Evolutionary conservation across 1,140 invertebrate genomes (phyloP), one percentile per base, ranked within the genome.

Genomic region (Calliopsis andreniformis): DNA sequence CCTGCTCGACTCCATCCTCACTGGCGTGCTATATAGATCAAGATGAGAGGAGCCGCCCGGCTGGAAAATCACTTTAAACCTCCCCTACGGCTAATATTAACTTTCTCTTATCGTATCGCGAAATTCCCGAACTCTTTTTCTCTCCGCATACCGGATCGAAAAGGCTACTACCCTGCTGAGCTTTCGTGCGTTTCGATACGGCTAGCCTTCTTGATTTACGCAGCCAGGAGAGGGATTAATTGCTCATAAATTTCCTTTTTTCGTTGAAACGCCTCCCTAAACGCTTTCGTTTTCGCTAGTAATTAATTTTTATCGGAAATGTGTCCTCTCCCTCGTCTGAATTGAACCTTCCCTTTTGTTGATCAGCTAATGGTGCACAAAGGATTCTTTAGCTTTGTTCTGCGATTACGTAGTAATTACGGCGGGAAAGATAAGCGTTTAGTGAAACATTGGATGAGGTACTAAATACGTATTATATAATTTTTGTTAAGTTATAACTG

Each of bases 1-100:
- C 66, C 56, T 42, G 47, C 45, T 45, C 53, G 51, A 42, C 32
- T 53, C 23, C 23, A 28, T 71, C 35, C 25, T 23, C 45, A 28
- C 8, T 35, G 49, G 55, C 23, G 32, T 49, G 39, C 63, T 76
- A 42, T 55, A 76, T 80, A 58, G 77, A 77, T 58, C 56, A 78
- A 83, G 87, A 86, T 83, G 80, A 85, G 78, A 86, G 70, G 70
- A 82, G 42, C 61, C 76, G 68, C 61, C 79, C 78, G 73, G 63
- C 78, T 72, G 86, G 85, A 88, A 88, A 88, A 88, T 88, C 86
- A 85, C 79, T 88, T 88, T 87, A 88, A 88, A 85, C 86, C 79
- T 80, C 80, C 71, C 73, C 81, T 69, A 72, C 68, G 76, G 82
- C 86, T 87, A 87, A 88, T 88, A 88, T 87, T 88, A 88, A 88